These are phyloP conservation scores for Macrotrachela quadricornifera DNA, from an alignment of 1,140 invertebrate species.

Conservation along the genomic window DNA sequence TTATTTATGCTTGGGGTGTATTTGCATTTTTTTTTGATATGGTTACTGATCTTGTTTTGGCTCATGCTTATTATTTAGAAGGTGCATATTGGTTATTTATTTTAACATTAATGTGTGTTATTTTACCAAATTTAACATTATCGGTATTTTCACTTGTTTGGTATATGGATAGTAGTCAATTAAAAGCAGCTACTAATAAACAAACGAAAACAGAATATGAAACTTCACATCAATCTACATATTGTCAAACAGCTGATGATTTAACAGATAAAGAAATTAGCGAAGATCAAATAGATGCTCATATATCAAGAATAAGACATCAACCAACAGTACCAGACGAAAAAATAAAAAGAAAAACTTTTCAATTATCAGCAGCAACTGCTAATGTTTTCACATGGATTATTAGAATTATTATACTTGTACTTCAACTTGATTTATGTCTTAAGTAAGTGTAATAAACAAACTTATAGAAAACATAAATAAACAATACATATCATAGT, in stretches of 20 bases:
- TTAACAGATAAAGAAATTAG: too few species aligned
- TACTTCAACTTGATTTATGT: constrained; percentile 6
- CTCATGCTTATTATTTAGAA: neutral
- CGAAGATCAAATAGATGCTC: too few species aligned
- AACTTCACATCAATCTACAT: too few species aligned
- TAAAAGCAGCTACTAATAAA: neutral
- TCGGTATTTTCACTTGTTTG: constrained; percentile 5
- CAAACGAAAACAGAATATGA: neutral
- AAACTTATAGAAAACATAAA: neutral
- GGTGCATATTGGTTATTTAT: neutral
- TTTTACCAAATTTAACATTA: constrained; percentile 7
- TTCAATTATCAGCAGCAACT: neutral
- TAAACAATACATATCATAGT: neutral
- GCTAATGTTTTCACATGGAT: constrained; percentile 3
- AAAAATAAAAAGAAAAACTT: too few species aligned
- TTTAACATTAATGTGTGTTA: constrained; percentile 6
- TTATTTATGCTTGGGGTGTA: constrained; percentile 9
- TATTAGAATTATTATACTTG: constrained; percentile 1
- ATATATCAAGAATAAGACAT: neutral
- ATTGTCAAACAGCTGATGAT: too few species aligned
- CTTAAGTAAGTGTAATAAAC: neutral
- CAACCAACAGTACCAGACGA: neutral
- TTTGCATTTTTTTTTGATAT: constrained; percentile 7
- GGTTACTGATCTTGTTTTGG: constrained; percentile 3
- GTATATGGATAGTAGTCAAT: constrained; percentile 4